A percentile compares a stretch with the other conserved stretches of the same genome.
Evolutionary conservation across 2,797 vertebrate species (phyloP).

Genomic region (Cuniculus paca): DNA sequence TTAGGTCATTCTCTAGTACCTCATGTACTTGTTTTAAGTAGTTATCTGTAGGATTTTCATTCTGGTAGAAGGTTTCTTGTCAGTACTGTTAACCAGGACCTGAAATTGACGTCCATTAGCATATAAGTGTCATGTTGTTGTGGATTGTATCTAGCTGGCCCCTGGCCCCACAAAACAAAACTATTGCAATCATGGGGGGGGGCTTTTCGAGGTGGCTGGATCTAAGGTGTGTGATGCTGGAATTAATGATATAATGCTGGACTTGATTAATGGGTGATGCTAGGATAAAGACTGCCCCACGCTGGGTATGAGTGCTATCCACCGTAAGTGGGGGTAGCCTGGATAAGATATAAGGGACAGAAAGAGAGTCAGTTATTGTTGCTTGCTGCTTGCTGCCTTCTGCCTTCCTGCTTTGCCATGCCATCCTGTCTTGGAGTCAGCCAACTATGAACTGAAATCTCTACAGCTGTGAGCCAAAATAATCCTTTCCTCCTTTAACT

Average conservation of each 20-base stretch:
- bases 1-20: neutral
- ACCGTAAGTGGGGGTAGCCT: neutral
- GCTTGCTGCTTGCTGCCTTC: neutral
- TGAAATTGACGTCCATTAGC: neutral
- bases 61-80: neutral
- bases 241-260: neutral
- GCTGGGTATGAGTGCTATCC: neutral
- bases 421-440: neutral
- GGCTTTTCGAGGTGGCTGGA: neutral
- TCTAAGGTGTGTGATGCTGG: neutral
- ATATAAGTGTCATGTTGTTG: neutral
- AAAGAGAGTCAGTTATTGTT: neutral
- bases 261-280: neutral
- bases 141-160: neutral
- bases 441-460: neutral
- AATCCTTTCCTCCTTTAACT: neutral
- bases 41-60: neutral
- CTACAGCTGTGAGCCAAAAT: neutral
- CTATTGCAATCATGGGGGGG: neutral
- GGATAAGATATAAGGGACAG: neutral
- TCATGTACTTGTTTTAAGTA: neutral
- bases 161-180: neutral
- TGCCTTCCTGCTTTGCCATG: neutral
- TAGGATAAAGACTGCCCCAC: neutral
- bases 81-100: neutral